phyloP scores from a whole-genome alignment of 2,797 vertebrate species.

The Sebastes alutus region DNA sequence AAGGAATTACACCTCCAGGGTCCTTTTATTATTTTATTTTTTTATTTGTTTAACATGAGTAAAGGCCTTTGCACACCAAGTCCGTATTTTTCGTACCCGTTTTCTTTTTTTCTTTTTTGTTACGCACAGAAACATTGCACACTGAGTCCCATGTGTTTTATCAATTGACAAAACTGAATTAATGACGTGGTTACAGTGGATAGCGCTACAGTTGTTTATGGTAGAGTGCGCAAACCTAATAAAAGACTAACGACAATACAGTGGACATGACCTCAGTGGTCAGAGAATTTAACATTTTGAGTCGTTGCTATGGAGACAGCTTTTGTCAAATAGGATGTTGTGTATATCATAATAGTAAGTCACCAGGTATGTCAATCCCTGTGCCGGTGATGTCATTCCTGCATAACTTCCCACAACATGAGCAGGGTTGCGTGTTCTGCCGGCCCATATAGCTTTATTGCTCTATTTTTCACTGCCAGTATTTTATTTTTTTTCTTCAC shows the following conservation, averaged over 20 bases:
- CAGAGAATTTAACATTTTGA: background rate
- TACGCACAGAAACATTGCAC: too few species aligned
- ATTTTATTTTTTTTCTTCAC: slow-evolving; percentile 22
- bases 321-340: background rate
- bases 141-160: too few species aligned
- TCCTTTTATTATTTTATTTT: fast-evolving
- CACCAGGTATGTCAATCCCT: slow-evolving; percentile 23
- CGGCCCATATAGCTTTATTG: slow-evolving; percentile 46
- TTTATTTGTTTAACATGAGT: too few species aligned
- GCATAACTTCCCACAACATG: slow-evolving; percentile 38
- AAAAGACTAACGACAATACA: background rate
- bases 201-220: too few species aligned
- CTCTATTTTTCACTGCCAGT: slow-evolving; percentile 56
- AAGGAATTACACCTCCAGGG: background rate
- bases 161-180: too few species aligned
- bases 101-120: too few species aligned
- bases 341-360: background rate
- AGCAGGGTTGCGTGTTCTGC: slow-evolving; percentile 45
- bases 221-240: too few species aligned
- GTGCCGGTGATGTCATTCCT: slow-evolving; percentile 24
- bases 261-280: background rate
- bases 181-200: too few species aligned
- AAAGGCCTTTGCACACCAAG: too few species aligned
- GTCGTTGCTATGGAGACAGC: background rate
- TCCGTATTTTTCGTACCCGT: too few species aligned